phyloP scores from a whole-genome alignment of 2,113 vertebrate genomes.

The Choloepus hoffmanni region DNA sequence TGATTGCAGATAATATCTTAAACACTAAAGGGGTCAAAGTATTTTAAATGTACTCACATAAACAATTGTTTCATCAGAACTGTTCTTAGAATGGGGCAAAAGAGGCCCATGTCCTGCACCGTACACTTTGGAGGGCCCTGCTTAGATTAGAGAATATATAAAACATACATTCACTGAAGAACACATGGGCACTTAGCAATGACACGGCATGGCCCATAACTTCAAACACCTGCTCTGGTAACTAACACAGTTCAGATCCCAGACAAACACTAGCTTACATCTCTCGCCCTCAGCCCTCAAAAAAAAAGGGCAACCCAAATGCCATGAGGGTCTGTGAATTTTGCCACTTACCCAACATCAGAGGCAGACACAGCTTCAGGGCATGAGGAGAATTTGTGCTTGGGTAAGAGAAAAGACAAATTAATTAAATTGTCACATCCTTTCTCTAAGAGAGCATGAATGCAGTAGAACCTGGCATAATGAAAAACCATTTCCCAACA shows the following conservation, averaged over 20 bases:
- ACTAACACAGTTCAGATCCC: background rate
- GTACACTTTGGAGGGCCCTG: background rate
- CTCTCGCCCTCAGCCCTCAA: background rate
- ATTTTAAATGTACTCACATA: background rate
- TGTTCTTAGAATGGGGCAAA: background rate
- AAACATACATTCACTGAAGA: background rate
- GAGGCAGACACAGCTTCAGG: background rate
- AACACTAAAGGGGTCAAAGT: background rate
- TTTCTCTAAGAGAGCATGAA: background rate
- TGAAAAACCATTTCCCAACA: background rate
- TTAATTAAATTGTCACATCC: conserved; percentile 7
- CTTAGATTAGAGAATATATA: background rate
- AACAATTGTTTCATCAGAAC: background rate
- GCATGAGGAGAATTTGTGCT: background rate
- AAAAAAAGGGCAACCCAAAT: background rate
- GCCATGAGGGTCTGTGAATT: background rate
- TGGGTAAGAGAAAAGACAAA: background rate
- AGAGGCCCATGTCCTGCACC: too few species aligned
- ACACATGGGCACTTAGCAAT: rapidly evolving
- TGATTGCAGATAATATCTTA: background rate
- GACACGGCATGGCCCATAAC: background rate
- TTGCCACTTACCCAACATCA: background rate
- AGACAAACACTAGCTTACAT: background rate
- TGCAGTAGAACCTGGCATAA: background rate
- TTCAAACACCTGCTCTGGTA: background rate